phyloP scores from a whole-genome alignment of 2,888 invertebrate genomes.

The Myopa testacea region DNA sequence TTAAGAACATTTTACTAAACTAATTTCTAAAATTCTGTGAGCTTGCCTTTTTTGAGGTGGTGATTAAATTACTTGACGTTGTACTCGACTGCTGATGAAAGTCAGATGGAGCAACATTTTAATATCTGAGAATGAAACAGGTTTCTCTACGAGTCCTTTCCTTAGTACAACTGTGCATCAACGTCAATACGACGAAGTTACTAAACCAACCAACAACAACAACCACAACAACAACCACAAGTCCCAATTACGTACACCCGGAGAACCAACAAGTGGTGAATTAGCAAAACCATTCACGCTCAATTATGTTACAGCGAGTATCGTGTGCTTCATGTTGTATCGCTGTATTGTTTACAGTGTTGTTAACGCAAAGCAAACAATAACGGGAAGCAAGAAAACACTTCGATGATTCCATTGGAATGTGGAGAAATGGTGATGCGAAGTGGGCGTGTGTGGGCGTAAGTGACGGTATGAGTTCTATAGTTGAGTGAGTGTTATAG shows the following conservation, averaged over 20 bases:
- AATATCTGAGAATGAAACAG: too few species aligned
- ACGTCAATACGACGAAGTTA: too few species aligned
- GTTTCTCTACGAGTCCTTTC: too few species aligned
- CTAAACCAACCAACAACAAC: background rate
- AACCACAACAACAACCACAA: background rate
- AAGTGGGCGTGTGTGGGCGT: slow-evolving; percentile 4
- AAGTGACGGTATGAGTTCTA: background rate
- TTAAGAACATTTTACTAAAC: too few species aligned
- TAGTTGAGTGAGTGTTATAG: background rate
- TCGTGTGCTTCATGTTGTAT: background rate
- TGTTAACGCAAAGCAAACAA: slow-evolving; percentile 3
- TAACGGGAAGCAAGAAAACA: background rate
- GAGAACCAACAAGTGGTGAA: background rate
- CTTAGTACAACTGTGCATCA: too few species aligned
- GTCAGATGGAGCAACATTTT: too few species aligned
- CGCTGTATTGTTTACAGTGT: background rate
- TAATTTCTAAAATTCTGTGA: too few species aligned
- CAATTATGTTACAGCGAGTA: background rate
- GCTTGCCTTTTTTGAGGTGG: too few species aligned
- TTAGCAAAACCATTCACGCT: background rate
- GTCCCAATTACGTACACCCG: background rate
- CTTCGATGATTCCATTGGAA: background rate
- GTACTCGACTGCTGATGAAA: too few species aligned
- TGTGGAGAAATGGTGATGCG: background rate
- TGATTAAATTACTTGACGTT: too few species aligned